Base-by-base conservation (phyloP, 2,797 vertebrate species). In the Eremophila alpestris region DNA sequence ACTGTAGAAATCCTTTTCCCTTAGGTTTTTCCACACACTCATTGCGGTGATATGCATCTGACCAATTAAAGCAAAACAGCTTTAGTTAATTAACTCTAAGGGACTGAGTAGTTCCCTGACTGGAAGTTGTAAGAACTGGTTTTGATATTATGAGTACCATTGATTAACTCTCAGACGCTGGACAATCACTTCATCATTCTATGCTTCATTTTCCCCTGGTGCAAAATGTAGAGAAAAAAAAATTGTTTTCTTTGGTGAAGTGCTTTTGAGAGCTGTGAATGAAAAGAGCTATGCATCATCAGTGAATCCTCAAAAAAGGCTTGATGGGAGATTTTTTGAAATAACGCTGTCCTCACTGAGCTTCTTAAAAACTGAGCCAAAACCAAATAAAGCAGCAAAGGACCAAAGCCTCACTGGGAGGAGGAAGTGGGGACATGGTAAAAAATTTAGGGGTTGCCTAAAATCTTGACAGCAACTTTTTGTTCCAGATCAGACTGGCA, bases 41-140 rank as follows among this genome's bases (percentile, higher is more conserved):
- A 76, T 93, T 46, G 52, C 55, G 73, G 82, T 69, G 89, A 86
- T 90, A 54, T 60, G 67, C 56, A 93, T 91, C 74, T 64, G 85
- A 93, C 83, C 89, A 93, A 95, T 91, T 95, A 96, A 83, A 94
- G 77, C 16, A 83, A 88, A 96, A 73, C 68, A 94, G 85, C 80
- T 93, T 93, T 74, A 88, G 87, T 86, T 92, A 96, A 96, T 94
- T 96, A 94, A 94, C 76, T 91, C 62, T 83, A 83, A 93, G 67
- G 80, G 85, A 89, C 41, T 46, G 59, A 91, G 69, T 64, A 9
- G 51, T 69, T 89, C 73, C 78, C 89, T 75, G 67, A 63, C 65
- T 94, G 59, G 60, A 96, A 87, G 45, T 76, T 34, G 3, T 76
- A 78, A 93, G 67, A 77, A 52, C 76, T 69, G 59, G 26, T 55